Percentiles rank a stretch among this genome's conserved stretches.
Evolutionary conservation across 2,888 invertebrate species (phyloP).

Genomic region (Reticulitermes lucifugus): DNA sequence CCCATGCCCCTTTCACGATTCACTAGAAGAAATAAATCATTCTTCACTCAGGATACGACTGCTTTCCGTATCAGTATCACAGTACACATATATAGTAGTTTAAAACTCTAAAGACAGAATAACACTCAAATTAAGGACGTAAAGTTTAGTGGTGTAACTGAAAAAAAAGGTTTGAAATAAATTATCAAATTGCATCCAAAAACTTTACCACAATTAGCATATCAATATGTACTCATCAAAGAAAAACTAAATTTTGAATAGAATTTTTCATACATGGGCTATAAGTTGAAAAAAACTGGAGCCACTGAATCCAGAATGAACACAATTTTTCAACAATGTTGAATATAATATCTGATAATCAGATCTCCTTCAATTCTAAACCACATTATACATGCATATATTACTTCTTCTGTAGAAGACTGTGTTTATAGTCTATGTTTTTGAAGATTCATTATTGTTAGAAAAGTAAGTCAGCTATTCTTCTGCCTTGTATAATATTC

Average conservation of each 20-base stretch:
- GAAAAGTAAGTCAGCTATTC: conserved; percentile 39
- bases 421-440: conserved; percentile 55
- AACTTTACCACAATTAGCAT: background rate
- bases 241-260: background rate
- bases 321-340: conserved; percentile 34
- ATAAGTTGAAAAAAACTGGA: background rate
- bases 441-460: conserved; percentile 41
- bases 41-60: no score
- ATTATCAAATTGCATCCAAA: no score
- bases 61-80: no score
- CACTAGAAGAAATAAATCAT: no score
- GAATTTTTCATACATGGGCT: conserved; percentile 26
- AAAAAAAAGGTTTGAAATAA: no score
- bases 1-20: no score
- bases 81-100: no score
- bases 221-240: background rate
- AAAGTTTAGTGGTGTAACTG: no score
- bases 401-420: conserved; percentile 30
- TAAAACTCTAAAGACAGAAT: no score
- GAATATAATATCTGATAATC: conserved; percentile 36
- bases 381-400: conserved; percentile 27
- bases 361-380: conserved; percentile 39
- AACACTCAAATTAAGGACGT: no score
- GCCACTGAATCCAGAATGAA: background rate
- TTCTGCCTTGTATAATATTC: conserved; percentile 61